Evolutionary conservation across 2,888 invertebrate genomes (phyloP).

Genomic region (Himalopsyche anomala): DNA sequence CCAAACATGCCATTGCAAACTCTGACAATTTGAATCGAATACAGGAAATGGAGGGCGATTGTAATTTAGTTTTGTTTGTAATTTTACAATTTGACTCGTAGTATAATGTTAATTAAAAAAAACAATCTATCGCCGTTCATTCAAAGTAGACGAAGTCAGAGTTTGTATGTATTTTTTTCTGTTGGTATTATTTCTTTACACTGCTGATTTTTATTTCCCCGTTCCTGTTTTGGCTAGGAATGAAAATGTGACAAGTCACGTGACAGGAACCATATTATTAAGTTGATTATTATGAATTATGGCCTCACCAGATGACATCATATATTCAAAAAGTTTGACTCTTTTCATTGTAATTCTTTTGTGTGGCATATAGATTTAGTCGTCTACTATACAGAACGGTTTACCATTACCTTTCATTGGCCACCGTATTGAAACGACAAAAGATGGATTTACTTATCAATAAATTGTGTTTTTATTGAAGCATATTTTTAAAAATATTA

Average conservation of each 20-base stretch:
- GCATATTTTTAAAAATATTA: no score
- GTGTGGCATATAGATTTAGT: not conserved
- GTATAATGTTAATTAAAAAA: not conserved
- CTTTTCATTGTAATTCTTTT: conserved; percentile 27
- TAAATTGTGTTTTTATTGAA: not conserved
- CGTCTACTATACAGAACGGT: no score
- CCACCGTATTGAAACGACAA: not conserved
- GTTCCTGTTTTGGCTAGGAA: conserved; percentile 47
- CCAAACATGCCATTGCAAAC: not conserved
- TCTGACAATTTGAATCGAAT: not conserved
- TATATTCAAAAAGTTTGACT: not conserved
- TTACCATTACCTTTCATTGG: not conserved
- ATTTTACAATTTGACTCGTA: not conserved
- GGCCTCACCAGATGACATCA: not conserved
- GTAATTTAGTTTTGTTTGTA: not conserved
- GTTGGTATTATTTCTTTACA: conserved; percentile 53
- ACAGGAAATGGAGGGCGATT: not conserved
- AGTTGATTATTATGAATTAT: conserved; percentile 18
- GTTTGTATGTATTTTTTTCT: conserved; percentile 43
- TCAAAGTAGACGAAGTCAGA: not conserved
- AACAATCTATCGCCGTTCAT: not conserved
- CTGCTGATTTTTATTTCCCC: conserved; percentile 53
- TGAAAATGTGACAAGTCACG: not conserved
- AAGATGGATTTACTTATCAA: not conserved
- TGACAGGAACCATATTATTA: conserved; percentile 31